Conservation (phyloP, 2,113 vertebrate genomes). For the Prochilodus magdalenae region DNA sequence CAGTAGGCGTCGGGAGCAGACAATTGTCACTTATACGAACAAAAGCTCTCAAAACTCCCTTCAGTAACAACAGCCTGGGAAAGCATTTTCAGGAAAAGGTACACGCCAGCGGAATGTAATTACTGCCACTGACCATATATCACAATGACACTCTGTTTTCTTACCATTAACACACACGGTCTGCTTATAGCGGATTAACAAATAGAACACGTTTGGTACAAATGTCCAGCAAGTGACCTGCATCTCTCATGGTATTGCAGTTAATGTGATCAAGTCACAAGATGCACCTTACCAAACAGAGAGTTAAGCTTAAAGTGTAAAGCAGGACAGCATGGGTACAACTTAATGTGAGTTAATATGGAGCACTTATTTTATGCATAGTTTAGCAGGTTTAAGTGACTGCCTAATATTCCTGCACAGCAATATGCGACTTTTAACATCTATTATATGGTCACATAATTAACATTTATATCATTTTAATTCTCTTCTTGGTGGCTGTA, state of each 20-base stretch:
- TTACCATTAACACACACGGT: slow-evolving; percentile 39
- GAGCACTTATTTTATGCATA: background rate
- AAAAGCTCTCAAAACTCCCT: slow-evolving; percentile 41
- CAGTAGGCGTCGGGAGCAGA: slow-evolving; percentile 46
- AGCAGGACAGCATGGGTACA: background rate
- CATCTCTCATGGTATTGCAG: background rate
- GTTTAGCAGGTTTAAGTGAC: background rate
- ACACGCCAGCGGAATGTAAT: slow-evolving; percentile 34
- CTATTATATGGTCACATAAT: too few species aligned
- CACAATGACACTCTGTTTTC: slow-evolving; percentile 30
- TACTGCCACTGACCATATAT: slow-evolving; percentile 41
- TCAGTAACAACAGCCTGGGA: slow-evolving; percentile 3
- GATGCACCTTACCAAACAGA: slow-evolving; percentile 24
- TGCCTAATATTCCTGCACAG: too few species aligned
- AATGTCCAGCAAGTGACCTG: slow-evolving; percentile 32
- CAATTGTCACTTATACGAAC: slow-evolving; percentile 47
- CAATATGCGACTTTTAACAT: background rate
- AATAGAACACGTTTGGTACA: slow-evolving; percentile 26
- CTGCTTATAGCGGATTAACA: slow-evolving; percentile 45
- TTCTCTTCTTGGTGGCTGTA: background rate
- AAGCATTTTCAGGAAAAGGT: slow-evolving; percentile 34
- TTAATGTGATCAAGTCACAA: slow-evolving; percentile 25
- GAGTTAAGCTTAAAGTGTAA: background rate
- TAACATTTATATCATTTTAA: background rate
- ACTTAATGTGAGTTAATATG: too few species aligned